A percentile compares a stretch with the other conserved stretches of the same genome.
These are phyloP conservation scores for Idaea dimidiata DNA, from an alignment of 2,888 invertebrate genomes.

Conservation along the genomic window DNA sequence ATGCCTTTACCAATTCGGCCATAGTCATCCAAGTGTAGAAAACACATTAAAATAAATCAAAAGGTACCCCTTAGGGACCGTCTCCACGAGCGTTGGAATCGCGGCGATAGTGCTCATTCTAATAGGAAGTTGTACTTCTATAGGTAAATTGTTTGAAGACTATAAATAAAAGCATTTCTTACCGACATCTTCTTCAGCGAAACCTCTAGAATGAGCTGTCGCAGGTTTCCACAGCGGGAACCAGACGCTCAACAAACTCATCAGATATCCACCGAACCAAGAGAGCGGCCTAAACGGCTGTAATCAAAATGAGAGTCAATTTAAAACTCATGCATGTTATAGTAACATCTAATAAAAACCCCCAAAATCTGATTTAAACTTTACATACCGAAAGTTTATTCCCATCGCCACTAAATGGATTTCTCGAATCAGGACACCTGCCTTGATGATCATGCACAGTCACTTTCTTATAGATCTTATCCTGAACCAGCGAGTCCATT, in stretches of 20 bases:
- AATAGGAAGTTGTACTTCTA: too few species aligned
- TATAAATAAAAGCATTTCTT: too few species aligned
- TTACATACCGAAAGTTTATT: constrained; percentile 53
- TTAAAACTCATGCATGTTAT: neutral
- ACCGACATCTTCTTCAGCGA: constrained; percentile 79
- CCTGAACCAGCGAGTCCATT: constrained; percentile 95
- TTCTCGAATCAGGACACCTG: constrained; percentile 86
- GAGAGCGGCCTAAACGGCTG: constrained; percentile 80
- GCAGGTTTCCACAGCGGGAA: constrained; percentile 71
- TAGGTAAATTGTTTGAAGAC: too few species aligned
- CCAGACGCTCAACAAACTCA: constrained; percentile 73
- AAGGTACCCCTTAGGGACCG: too few species aligned
- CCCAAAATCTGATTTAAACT: neutral
- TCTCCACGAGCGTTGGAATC: too few species aligned
- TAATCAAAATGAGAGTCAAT: constrained; percentile 24
- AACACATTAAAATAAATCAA: too few species aligned
- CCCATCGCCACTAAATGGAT: constrained; percentile 81
- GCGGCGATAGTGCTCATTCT: too few species aligned
- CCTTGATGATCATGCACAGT: constrained; percentile 95
- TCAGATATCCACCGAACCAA: constrained; percentile 78
- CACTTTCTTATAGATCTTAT: constrained; percentile 93
- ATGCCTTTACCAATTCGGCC: too few species aligned
- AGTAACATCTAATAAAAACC: neutral
- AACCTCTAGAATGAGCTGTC: constrained; percentile 55
- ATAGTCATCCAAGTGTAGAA: too few species aligned